Evolutionary conservation across 2,113 vertebrate genomes (phyloP).

Genomic region (Leptocoma aspasia): DNA sequence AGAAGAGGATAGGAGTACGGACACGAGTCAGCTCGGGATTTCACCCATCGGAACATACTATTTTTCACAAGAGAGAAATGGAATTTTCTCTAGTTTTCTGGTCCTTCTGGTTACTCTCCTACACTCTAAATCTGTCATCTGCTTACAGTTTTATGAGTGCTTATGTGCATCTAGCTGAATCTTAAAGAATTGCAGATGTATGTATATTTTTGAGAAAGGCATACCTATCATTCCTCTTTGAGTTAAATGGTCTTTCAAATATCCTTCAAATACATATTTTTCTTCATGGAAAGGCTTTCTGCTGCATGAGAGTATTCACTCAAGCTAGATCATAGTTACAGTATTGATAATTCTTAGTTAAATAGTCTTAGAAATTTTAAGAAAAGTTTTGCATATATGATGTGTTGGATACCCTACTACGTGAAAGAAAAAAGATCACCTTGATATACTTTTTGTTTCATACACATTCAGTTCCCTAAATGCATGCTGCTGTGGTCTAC

Average conservation of each 20-base stretch:
- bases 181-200: constrained; percentile 19
- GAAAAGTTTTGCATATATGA: not conserved
- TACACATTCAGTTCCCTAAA: not conserved
- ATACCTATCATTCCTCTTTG: not conserved
- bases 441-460: not conserved
- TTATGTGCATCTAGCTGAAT: not conserved
- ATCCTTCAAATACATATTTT: not conserved
- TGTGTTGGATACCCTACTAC: not conserved
- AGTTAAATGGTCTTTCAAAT: not conserved
- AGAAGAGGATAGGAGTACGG: not conserved
- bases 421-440: not conserved
- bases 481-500: not conserved
- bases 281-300: not conserved
- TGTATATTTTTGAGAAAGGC: not conserved
- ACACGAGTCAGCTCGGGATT: not conserved
- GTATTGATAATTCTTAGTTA: not conserved
- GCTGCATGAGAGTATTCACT: not conserved
- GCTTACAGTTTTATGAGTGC: constrained; percentile 3
- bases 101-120: constrained; percentile 18
- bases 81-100: not conserved
- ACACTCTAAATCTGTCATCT: constrained; percentile 26
- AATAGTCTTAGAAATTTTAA: not conserved
- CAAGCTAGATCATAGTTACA: not conserved
- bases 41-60: not conserved
- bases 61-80: not conserved